Evolutionary conservation across 2,888 invertebrate species (phyloP), one percentile per base, ranked within the genome.

Genomic region (Taphrorychus bicolor): DNA sequence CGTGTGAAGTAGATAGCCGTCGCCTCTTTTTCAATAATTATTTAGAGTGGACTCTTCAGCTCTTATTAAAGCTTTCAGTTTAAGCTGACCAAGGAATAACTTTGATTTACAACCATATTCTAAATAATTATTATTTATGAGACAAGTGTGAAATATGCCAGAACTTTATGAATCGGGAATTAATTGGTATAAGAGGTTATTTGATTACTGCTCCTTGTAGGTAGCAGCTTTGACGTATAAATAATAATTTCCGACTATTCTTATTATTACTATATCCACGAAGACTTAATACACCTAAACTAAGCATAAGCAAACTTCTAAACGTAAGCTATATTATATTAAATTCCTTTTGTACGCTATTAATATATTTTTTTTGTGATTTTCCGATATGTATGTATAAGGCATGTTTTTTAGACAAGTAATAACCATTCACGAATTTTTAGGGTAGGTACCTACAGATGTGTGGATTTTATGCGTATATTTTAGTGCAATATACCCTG

Each of bases 361-460:
- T 59, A 19, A 32, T 61, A 42, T 42, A 49, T 21, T n/a, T n/a
- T n/a, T n/a, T n/a, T n/a, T 61, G 42, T 61, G 22, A 21, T 41
- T 42, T 61, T 32, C 32, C 32, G 3, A 32, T 32, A 11, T 32
- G 32, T 32, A 32, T 32, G 3, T 32, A 11, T 32, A 32, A 32
- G 22, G 51, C 51, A 59, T 51, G 51, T 40, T 21, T n/a, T 59
- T n/a, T 59, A 51, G 51, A 16, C 32, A 59, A 45, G 41, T 63
- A 62, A 56, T 23, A 51, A n/a, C n/a, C n/a, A n/a, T n/a, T n/a
- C 42, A 63, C 57, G 63, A 63, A 58, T 63, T 63, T 63, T 41
- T 53, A 45, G 45, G 17, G 5, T 32, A 32, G 48, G 22, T 52
- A 5, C 41, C 7, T 59, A 19, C n/a, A 41, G 41, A 40, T 32